These are phyloP conservation scores for Entomyzon cyanotis DNA, from an alignment of 2,113 vertebrate genomes.

Conservation along the genomic window DNA sequence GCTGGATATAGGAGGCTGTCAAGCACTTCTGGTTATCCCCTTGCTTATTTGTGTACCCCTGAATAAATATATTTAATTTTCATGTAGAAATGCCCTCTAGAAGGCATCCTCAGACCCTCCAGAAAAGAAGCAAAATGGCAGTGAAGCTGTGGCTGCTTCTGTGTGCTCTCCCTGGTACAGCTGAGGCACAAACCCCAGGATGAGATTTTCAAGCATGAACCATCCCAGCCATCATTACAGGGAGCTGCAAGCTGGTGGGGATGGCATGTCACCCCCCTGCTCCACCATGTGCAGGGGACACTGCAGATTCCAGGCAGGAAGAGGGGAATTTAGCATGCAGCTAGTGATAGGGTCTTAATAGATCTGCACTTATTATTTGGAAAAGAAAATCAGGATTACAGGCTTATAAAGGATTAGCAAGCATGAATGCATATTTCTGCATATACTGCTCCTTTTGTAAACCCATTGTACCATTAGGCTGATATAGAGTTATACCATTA, in stretches of 20 bases:
- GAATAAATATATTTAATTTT: not conserved
- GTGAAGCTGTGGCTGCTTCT: not conserved
- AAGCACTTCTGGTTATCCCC: not conserved
- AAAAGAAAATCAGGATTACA: slow-evolving; percentile 55
- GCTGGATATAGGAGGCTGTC: not conserved
- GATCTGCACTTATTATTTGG: slow-evolving; percentile 34
- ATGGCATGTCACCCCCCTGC: not conserved
- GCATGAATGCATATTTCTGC: not conserved
- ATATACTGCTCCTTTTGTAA: slow-evolving; percentile 42
- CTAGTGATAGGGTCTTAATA: slow-evolving; percentile 22
- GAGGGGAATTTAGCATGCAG: not conserved
- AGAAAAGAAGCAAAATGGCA: not conserved
- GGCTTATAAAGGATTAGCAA: slow-evolving; percentile 54
- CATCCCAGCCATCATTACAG: too few species aligned
- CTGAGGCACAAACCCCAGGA: not conserved
- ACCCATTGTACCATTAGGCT: slow-evolving; percentile 33
- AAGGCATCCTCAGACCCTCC: not conserved
- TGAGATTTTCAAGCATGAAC: not conserved
- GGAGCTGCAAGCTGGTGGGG: not conserved
- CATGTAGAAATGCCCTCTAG: not conserved
- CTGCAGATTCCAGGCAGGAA: not conserved
- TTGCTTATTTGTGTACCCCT: not conserved
- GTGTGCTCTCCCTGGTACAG: not conserved
- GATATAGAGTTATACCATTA: slow-evolving; percentile 11
- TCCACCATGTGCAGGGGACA: accelerated